Evolutionary conservation across 2,113 vertebrate genomes (phyloP), one percentile per base, ranked within the genome.

Genomic region (Macheiramphus alcinus): DNA sequence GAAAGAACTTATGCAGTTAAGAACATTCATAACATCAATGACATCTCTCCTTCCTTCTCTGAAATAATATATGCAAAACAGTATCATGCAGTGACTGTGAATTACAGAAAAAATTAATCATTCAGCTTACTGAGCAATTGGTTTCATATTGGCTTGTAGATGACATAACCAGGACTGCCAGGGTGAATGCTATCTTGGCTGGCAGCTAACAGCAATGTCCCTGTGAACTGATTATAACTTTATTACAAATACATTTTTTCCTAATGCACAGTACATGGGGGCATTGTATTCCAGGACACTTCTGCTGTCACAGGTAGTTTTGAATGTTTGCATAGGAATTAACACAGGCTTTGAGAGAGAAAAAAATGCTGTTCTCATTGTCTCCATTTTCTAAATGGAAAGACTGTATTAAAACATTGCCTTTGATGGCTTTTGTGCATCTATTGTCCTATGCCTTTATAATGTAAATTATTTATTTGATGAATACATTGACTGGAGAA

Each of bases 401-500:
- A 93, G 26, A 63, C 68, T 90, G 43, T 89, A 76, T 93, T 68
- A 50, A 81, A 75, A n/a, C 47, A 87, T 79, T 4, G 4, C 22
- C 34, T 95, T 92, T 97, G 89, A 92, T 92, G 92, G 83, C 53
- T 93, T 95, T 96, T 91, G 53, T 89, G 84, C 47, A 63, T 90
- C 79, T 66, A 36, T 47, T 31, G 70, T 95, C 65, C 93, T 86
- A 73, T 71, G 75, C 62, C 87, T 97, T 97, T 96, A 94, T 95
- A 70, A 97, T 92, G 94, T 97, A 94, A 97, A 98, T 98, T 97
- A 97, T 98, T 98, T 94, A 98, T 90, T 76, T 94, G 94, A 88
- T 94, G 82, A 97, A 75, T 79, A 96, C 80, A 91, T 98, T 95
- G 94, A 29, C 89, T 52, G 63, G 85, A 84, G 84, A 52, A 96